Evolutionary conservation across 2,888 invertebrate genomes (phyloP).

Genomic region (Girardia tigrina): DNA sequence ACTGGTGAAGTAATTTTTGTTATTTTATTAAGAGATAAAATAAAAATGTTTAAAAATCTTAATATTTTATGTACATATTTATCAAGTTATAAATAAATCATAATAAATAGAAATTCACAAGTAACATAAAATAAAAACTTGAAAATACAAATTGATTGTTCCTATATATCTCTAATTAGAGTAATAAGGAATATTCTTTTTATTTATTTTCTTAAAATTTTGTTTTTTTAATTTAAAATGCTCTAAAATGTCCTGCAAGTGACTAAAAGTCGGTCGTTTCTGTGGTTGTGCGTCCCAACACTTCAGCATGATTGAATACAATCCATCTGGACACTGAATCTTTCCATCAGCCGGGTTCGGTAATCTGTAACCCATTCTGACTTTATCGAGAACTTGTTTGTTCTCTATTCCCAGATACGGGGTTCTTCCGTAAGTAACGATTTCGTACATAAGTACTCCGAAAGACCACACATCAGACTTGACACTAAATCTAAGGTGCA

Average conservation of each 20-base stretch:
- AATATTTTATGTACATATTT: too few relatives aligned
- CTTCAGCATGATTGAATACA: conserved; percentile 81
- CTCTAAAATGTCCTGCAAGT: conserved; percentile 52
- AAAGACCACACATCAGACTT: conserved; percentile 99
- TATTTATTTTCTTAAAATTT: too few relatives aligned
- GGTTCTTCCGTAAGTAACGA: conserved; percentile 89
- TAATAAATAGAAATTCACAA: too few relatives aligned
- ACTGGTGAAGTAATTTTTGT: too few relatives aligned
- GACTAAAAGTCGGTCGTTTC: conserved; percentile 89
- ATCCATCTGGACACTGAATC: conserved; percentile 66
- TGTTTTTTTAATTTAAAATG: too few relatives aligned
- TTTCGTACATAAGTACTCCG: conserved; percentile 84
- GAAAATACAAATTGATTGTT: too few relatives aligned
- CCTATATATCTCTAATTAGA: too few relatives aligned
- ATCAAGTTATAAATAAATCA: too few relatives aligned
- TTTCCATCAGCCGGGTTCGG: conserved; percentile 62
- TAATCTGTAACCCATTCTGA: conserved; percentile 90
- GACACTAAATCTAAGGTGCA: conserved; percentile 83
- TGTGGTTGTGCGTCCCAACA: conserved; percentile 85
- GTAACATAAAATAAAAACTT: too few relatives aligned
- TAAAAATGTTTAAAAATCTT: too few relatives aligned
- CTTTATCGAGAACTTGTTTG: conserved; percentile 84
- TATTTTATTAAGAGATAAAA: too few relatives aligned
- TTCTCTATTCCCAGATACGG: conserved; percentile 95
- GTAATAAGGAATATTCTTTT: too few relatives aligned